A percentile compares a stretch with the other conserved stretches of the same genome.
These are phyloP conservation scores for Cyphomyrmex costatus DNA, from an alignment of 1,140 invertebrate species.

Conservation along the genomic window DNA sequence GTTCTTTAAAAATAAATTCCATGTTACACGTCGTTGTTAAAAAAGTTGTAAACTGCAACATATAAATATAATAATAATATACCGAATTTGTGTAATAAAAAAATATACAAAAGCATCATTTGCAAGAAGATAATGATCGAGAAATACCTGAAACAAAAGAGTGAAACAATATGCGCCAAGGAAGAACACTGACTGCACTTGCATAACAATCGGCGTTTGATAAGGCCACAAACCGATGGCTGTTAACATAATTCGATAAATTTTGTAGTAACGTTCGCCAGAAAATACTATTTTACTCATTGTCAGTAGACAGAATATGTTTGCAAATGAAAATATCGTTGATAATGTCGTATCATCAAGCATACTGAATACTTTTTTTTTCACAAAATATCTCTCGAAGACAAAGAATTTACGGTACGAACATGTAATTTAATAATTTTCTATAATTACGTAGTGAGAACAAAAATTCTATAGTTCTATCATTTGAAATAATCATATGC, in stretches of 20 bases:
- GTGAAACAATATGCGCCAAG: neutral
- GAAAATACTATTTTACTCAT: neutral
- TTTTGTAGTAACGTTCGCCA: conserved; percentile 10
- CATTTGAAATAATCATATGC: neutral
- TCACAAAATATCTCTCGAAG: neutral
- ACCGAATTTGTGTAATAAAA: neutral
- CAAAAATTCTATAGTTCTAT: neutral
- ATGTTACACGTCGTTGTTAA: neutral
- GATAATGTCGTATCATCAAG: no score
- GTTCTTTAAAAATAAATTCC: neutral
- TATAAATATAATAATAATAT: neutral
- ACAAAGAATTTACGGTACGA: neutral
- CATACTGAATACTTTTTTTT: neutral
- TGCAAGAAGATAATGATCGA: neutral
- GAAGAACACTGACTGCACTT: neutral
- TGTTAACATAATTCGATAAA: neutral
- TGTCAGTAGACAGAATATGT: neutral
- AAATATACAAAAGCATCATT: neutral
- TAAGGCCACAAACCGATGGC: conserved; percentile 42
- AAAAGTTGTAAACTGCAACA: conserved; percentile 5
- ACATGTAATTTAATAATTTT: neutral
- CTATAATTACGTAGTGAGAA: neutral
- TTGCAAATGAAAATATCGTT: no score
- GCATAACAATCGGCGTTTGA: neutral
- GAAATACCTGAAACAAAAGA: conserved; percentile 28